Conservation (phyloP, 64 coral and sea anemone species). For the Dendronephthya gigantea region DNA sequence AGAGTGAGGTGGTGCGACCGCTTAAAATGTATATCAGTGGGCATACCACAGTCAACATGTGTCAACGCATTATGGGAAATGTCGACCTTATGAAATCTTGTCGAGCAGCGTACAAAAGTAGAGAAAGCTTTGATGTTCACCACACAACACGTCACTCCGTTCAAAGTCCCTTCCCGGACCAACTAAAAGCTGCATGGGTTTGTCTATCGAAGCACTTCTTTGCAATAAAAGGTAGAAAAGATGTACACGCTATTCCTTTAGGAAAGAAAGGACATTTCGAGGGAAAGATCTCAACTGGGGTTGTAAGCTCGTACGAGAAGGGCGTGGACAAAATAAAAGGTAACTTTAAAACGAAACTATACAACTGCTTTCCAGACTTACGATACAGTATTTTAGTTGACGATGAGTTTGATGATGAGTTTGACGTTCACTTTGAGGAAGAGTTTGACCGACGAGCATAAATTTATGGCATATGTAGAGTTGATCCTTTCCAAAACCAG, state of each 20-base stretch:
- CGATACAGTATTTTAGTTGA: constrained; percentile 7
- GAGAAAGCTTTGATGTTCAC: constrained; percentile 1
- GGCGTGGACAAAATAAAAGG: not conserved
- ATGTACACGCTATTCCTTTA: not conserved
- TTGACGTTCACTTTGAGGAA: no score
- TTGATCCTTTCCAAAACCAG: no score
- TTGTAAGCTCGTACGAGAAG: not conserved
- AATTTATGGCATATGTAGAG: no score
- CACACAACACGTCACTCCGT: not conserved
- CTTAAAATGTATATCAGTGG: not conserved
- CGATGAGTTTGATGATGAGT: no score
- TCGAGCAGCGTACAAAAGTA: not conserved
- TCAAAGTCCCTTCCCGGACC: not conserved
- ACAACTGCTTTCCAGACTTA: not conserved
- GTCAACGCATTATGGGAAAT: constrained; percentile 8
- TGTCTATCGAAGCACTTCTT: not conserved
- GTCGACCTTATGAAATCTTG: not conserved
- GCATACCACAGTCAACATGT: not conserved
- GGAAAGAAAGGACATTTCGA: not conserved
- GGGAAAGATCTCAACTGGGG: not conserved
- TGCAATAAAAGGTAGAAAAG: not conserved
- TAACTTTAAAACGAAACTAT: constrained; percentile 3
- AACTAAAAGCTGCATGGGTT: not conserved
- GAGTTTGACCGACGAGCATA: no score
- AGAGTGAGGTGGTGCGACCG: not conserved